These are phyloP conservation scores for Pheosia gnoma DNA, from an alignment of 2,888 invertebrate genomes.

Conservation along the genomic window DNA sequence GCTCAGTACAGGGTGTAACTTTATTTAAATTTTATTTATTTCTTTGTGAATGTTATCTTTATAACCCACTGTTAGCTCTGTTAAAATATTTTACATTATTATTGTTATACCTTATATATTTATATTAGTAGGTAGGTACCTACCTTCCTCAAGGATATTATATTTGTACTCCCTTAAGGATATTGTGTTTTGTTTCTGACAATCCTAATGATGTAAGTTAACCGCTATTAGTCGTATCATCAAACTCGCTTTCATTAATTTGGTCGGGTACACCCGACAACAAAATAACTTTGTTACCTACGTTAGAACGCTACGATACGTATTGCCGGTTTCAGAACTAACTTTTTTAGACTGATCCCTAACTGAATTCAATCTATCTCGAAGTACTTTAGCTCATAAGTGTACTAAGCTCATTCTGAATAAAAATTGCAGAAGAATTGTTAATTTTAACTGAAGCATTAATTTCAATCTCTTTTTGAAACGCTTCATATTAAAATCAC, in stretches of 20 bases:
- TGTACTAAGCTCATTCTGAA: not conserved
- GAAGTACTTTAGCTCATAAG: not conserved
- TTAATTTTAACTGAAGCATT: too few relatives aligned
- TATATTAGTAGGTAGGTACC: too few relatives aligned
- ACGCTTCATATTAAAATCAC: too few relatives aligned
- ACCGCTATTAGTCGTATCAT: constrained; percentile 48
- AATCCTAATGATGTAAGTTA: constrained; percentile 40
- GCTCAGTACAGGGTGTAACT: too few relatives aligned
- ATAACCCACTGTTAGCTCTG: too few relatives aligned
- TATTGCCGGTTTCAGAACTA: constrained; percentile 10
- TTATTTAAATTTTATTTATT: too few relatives aligned
- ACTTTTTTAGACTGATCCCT: constrained; percentile 16
- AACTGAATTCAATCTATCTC: constrained; percentile 3
- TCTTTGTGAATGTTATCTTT: too few relatives aligned
- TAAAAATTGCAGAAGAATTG: too few relatives aligned
- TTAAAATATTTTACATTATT: too few relatives aligned
- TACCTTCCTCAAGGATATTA: too few relatives aligned
- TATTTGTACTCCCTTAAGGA: not conserved
- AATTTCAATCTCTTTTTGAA: too few relatives aligned
- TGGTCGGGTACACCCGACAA: constrained; percentile 48
- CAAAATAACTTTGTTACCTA: constrained; percentile 51
- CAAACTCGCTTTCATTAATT: constrained; percentile 55
- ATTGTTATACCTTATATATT: too few relatives aligned
- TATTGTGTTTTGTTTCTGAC: not conserved
- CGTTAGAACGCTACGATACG: constrained; percentile 40